phyloP scores from a whole-genome alignment of 2,888 invertebrate species.

The Hipparchia semele region DNA sequence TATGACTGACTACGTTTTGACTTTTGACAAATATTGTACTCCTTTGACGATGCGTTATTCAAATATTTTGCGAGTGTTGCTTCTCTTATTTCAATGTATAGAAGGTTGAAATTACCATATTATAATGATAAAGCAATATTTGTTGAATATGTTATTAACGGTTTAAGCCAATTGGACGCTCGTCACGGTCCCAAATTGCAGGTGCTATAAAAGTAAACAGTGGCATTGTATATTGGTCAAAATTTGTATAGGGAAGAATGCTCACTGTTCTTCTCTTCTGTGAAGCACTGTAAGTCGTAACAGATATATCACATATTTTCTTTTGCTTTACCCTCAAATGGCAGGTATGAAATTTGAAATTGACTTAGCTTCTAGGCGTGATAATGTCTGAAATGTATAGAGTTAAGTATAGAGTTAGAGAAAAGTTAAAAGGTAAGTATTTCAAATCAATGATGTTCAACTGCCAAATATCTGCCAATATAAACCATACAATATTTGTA shows the following conservation, averaged over 20 bases:
- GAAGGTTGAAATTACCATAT: neutral
- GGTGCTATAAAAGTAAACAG: slow-evolving; percentile 32
- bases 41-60: slow-evolving; percentile 14
- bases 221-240: slow-evolving; percentile 17
- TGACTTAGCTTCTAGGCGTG: neutral
- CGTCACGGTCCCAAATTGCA: slow-evolving; percentile 34
- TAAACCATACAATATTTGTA: too few species aligned
- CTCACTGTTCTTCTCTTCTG: neutral
- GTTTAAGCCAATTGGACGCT: slow-evolving; percentile 30
- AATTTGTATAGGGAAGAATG: slow-evolving; percentile 1
- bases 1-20: neutral
- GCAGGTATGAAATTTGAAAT: neutral
- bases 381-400: too few species aligned
- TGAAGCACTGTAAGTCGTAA: neutral
- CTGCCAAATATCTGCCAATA: too few species aligned
- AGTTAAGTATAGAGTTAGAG: too few species aligned
- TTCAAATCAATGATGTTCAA: too few species aligned
- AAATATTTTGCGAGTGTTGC: neutral
- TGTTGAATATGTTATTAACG: slow-evolving; percentile 28
- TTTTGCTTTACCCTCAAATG: too few species aligned
- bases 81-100: neutral
- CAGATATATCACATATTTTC: neutral
- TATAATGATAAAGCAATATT: neutral
- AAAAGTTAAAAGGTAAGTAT: too few species aligned
- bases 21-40: slow-evolving; percentile 6